Conservation (phyloP, 2,797 vertebrate genomes). For the Valencia hispanica region DNA sequence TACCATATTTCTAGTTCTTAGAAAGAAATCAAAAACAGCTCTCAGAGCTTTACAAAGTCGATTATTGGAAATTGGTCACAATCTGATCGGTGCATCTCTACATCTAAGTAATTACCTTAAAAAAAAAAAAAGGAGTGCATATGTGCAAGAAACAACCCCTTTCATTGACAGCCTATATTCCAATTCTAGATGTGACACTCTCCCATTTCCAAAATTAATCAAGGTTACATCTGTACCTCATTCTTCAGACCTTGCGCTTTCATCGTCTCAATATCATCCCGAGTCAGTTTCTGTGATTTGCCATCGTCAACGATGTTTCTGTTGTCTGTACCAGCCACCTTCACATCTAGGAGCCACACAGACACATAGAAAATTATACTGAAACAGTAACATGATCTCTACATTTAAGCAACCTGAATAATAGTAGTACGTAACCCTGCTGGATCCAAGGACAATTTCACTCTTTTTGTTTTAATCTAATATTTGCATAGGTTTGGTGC, state of each 20-base stretch:
- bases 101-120: no score
- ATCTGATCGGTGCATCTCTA: not conserved
- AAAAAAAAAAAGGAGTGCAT: no score
- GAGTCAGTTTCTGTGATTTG: conserved; percentile 96
- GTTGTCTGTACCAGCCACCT: conserved; percentile 95
- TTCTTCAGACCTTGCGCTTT: conserved; percentile 97
- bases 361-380: not conserved
- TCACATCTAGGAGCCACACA: conserved; percentile 80
- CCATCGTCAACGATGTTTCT: conserved; percentile 97
- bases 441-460: not conserved
- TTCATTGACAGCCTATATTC: no score
- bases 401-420: not conserved
- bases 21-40: not conserved
- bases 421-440: not conserved
- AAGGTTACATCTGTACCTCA: conserved; percentile 83
- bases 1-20: not conserved
- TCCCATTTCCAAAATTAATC: conserved; percentile 1
- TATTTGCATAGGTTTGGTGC: not conserved
- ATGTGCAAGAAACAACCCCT: no score
- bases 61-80: not conserved
- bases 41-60: no score
- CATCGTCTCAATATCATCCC: conserved; percentile 95
- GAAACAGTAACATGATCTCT: no score
- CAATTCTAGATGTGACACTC: not conserved
- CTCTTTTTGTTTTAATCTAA: not conserved